Percentiles rank a stretch among this genome's conserved stretches.
Conservation (phyloP, 2,797 vertebrate species). For the Ciconia nigra region DNA sequence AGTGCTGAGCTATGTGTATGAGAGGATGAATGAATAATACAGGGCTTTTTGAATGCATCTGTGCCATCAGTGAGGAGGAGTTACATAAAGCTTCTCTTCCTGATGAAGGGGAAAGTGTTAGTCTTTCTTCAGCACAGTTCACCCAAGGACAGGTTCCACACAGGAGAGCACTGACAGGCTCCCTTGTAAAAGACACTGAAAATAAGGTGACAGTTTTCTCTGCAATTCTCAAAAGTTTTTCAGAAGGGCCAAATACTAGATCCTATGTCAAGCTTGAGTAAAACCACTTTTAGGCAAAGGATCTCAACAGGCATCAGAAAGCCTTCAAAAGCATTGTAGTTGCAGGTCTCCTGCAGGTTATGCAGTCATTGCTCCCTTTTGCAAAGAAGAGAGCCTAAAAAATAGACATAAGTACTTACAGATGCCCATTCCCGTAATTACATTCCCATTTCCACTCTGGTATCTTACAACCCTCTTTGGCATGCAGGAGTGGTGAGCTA, state of each 20-base stretch:
- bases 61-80: slow-evolving; percentile 1
- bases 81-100: slow-evolving; percentile 23
- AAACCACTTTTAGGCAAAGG: background rate
- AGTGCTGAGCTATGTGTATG: background rate
- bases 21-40: slow-evolving; percentile 38
- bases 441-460: background rate
- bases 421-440: background rate
- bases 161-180: background rate
- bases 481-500: background rate
- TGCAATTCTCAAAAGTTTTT: background rate
- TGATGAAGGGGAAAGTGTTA: background rate
- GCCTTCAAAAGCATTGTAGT: background rate
- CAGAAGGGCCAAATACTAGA: background rate
- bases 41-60: slow-evolving; percentile 10
- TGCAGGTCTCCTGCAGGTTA: background rate
- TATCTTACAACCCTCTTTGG: background rate
- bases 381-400: background rate
- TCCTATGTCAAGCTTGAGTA: background rate
- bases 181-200: background rate
- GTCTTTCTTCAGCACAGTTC: background rate
- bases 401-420: background rate
- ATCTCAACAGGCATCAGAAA: background rate
- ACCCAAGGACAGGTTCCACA: background rate
- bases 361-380: background rate
- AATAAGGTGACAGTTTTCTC: background rate